A percentile compares a stretch with the other conserved stretches of the same genome.
phyloP scores from a whole-genome alignment of 1,140 invertebrate species.

The Acyrthosiphon pisum region DNA sequence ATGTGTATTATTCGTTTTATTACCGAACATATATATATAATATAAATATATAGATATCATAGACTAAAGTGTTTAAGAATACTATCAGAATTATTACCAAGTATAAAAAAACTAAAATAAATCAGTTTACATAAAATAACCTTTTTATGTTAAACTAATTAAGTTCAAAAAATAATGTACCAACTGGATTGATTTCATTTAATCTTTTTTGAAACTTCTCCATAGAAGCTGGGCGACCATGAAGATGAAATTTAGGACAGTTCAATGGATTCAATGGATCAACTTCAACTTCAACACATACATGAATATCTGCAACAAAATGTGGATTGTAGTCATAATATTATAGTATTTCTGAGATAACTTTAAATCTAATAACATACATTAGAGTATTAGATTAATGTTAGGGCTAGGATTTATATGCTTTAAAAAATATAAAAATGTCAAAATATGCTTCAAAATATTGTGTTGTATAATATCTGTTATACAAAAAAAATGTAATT shows the following conservation, averaged over 20 bases:
- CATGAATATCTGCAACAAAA: slow-evolving; percentile 36
- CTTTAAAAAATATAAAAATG: neutral
- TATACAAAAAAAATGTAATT: too few relatives aligned
- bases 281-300: slow-evolving; percentile 9
- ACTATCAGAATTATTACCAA: neutral
- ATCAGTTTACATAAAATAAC: neutral
- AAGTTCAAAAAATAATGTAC: neutral
- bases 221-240: neutral
- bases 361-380: neutral
- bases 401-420: neutral
- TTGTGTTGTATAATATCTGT: too few relatives aligned
- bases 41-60: neutral
- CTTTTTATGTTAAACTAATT: neutral
- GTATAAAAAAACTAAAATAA: too few relatives aligned
- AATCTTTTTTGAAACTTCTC: slow-evolving; percentile 38
- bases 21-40: too few relatives aligned
- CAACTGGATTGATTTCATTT: slow-evolving; percentile 40
- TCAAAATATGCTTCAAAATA: too few relatives aligned
- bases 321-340: neutral
- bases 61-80: neutral
- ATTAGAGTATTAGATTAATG: neutral
- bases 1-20: too few relatives aligned
- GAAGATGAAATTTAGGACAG: slow-evolving; percentile 24
- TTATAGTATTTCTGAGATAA: neutral
- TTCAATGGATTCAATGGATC: neutral